phyloP scores from a whole-genome alignment of 2,888 invertebrate species.

The Halictus ligatus region DNA sequence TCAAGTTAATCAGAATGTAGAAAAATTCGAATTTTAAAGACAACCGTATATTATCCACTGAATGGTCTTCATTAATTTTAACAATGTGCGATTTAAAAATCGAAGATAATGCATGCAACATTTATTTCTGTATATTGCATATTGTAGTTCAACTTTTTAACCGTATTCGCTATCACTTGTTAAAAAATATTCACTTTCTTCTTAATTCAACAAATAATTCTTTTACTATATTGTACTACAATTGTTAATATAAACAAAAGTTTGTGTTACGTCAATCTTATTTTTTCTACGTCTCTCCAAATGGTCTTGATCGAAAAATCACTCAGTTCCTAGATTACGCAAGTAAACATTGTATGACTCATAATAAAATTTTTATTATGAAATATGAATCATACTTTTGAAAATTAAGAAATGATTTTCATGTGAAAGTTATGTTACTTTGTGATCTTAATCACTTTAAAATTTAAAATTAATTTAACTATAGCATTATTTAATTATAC shows the following conservation, averaged over 20 bases:
- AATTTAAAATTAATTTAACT: not conserved
- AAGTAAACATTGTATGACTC: not conserved
- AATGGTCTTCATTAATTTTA: not conserved
- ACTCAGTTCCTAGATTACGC: not conserved
- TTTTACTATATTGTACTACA: not conserved
- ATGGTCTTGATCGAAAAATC: not conserved
- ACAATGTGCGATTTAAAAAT: not conserved
- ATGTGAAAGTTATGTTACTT: not conserved
- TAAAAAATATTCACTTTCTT: not conserved
- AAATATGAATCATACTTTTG: slow-evolving; percentile 24
- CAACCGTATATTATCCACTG: not conserved
- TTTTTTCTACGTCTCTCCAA: not conserved
- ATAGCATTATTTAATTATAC: not conserved
- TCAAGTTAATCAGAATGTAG: not conserved
- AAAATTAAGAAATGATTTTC: not conserved
- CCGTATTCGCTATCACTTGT: not conserved
- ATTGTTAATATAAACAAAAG: no score
- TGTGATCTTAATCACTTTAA: not conserved
- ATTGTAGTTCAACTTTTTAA: no score
- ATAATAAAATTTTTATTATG: not conserved
- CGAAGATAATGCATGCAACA: not conserved
- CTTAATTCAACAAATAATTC: not conserved
- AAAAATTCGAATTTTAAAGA: not conserved
- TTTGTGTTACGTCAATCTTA: no score
- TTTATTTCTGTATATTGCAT: not conserved